phyloP scores from a whole-genome alignment of 2,888 invertebrate species.

The Scaptomyza polygonia region DNA sequence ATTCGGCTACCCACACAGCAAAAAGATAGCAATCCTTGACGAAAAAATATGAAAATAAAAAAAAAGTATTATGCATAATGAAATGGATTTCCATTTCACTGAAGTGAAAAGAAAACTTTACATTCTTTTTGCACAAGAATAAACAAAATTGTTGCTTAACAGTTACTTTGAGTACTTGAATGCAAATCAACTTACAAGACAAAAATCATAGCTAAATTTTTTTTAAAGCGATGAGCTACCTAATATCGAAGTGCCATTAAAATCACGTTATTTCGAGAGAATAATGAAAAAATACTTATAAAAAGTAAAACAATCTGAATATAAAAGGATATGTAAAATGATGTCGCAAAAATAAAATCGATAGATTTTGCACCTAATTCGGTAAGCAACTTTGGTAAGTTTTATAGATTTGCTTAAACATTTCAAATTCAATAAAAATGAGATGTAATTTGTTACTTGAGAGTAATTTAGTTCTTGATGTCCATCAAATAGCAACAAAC shows the following conservation, averaged over 20 bases:
- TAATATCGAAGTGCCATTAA: not conserved
- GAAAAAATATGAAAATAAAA: constrained; percentile 35
- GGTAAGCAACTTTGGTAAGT: too few species aligned
- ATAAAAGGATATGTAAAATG: too few species aligned
- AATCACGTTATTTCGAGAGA: not conserved
- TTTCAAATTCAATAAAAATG: too few species aligned
- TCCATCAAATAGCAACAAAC: constrained; percentile 20
- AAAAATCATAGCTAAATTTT: not conserved
- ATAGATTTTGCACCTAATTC: too few species aligned
- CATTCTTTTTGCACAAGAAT: constrained; percentile 16
- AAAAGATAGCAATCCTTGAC: constrained; percentile 18
- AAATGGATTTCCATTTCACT: constrained; percentile 57
- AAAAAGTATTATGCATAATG: constrained; percentile 68
- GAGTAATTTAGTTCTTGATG: constrained; percentile 14
- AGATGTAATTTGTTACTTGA: constrained; percentile 9
- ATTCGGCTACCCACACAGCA: not conserved
- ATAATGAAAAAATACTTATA: too few species aligned
- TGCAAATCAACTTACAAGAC: constrained; percentile 32
- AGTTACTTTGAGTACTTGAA: constrained; percentile 25
- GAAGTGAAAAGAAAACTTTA: constrained; percentile 51
- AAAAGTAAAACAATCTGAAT: too few species aligned
- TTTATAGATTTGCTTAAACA: too few species aligned
- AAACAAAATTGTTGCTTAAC: constrained; percentile 24
- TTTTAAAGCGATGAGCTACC: constrained; percentile 2
- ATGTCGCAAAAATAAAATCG: too few species aligned